Conservation (phyloP, 2,888 invertebrate species). For the Megaustenia siamemsis region DNA sequence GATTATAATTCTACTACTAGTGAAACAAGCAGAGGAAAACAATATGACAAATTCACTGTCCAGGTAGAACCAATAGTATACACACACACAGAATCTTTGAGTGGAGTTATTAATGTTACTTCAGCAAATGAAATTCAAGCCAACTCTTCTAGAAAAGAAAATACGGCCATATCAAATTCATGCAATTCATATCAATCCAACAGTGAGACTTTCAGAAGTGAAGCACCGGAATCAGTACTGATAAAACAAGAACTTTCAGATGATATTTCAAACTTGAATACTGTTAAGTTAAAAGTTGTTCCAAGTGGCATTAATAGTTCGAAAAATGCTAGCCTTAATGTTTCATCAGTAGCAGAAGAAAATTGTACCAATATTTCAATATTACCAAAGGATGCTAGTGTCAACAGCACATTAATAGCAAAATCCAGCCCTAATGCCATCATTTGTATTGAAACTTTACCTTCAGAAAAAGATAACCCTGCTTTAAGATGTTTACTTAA, state of each 20-base stretch:
- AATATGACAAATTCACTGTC: neutral
- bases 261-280: neutral
- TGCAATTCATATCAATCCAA: neutral
- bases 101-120: neutral
- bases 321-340: neutral
- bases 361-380: neutral
- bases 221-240: neutral
- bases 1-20: neutral
- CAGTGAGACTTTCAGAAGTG: neutral
- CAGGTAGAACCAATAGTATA: neutral
- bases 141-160: neutral
- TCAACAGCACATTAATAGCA: neutral
- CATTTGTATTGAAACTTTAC: neutral
- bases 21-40: neutral
- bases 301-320: neutral
- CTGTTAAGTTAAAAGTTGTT: neutral
- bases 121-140: neutral
- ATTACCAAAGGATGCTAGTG: neutral
- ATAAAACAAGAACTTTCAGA: slow-evolving; percentile 40
- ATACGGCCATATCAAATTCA: neutral
- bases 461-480: neutral
- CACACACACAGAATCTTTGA: neutral
- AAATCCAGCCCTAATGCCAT: neutral
- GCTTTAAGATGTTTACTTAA: too few species aligned
- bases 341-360: neutral